phyloP scores from a whole-genome alignment of 2,797 vertebrate genomes.

The Sitta carolinensis region DNA sequence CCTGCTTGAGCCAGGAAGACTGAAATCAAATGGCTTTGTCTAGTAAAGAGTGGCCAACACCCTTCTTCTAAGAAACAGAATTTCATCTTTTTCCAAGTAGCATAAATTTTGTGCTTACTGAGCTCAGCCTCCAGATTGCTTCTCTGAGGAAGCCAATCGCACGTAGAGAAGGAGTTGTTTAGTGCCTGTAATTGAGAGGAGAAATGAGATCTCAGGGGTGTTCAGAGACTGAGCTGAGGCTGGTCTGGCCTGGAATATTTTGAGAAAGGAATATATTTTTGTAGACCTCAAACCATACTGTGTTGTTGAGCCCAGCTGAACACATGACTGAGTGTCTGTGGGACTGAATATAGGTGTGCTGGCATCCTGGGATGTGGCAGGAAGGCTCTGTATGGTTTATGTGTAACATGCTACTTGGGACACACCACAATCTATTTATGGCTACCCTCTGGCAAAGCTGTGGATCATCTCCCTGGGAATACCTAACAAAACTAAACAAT shows the following conservation, averaged over 20 bases:
- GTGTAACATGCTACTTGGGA: not conserved
- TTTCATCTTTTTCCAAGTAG: not conserved
- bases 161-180: not conserved
- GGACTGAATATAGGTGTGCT: not conserved
- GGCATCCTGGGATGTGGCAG: not conserved
- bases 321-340: not conserved
- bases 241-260: not conserved
- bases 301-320: not conserved
- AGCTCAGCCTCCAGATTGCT: not conserved
- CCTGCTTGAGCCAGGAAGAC: not conserved
- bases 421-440: conserved; percentile 9
- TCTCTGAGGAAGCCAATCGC: not conserved
- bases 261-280: not conserved
- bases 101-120: not conserved
- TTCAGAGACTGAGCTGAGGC: not conserved
- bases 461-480: not conserved
- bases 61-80: not conserved
- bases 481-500: not conserved
- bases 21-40: not conserved
- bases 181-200: not conserved
- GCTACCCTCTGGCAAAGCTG: not conserved
- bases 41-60: not conserved
- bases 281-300: not conserved
- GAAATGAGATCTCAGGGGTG: not conserved
- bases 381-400: not conserved